Conservation (phyloP, 2,888 invertebrate genomes). For the Ferdinandea cuprea region DNA sequence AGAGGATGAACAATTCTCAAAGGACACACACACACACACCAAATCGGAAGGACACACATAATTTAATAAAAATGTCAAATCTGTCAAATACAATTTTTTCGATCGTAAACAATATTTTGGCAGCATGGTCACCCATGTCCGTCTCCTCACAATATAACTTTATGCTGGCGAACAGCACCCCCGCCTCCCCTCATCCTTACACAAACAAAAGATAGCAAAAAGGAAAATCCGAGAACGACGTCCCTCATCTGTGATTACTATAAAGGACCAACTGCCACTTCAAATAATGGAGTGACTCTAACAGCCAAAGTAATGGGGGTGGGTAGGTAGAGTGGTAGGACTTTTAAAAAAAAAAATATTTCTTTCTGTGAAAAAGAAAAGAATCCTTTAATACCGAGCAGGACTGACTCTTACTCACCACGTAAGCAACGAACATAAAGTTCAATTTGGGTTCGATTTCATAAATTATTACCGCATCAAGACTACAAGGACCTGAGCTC, state of each 20-base stretch:
- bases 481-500: slow-evolving; percentile 14
- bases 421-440: slow-evolving; percentile 31
- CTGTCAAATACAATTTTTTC: slow-evolving; percentile 68
- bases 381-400: slow-evolving; percentile 9
- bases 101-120: slow-evolving; percentile 63
- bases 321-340: background rate
- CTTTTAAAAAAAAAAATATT: slow-evolving; percentile 43
- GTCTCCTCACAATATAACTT: slow-evolving; percentile 19
- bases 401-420: background rate
- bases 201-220: slow-evolving; percentile 14
- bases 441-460: slow-evolving; percentile 60
- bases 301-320: background rate
- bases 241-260: slow-evolving; percentile 36
- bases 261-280: slow-evolving; percentile 64
- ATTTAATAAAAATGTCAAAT: slow-evolving; percentile 73
- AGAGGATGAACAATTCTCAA: slow-evolving; percentile 49
- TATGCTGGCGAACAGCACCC: background rate
- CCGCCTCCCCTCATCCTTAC: background rate
- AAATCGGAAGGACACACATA: slow-evolving; percentile 62
- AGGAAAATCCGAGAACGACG: slow-evolving; percentile 13
- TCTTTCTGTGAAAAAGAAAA: slow-evolving; percentile 14
- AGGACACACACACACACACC: slow-evolving; percentile 49
- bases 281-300: slow-evolving; percentile 53
- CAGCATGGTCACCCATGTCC: slow-evolving; percentile 4
- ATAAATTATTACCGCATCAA: slow-evolving; percentile 61